Percentiles rank a stretch among this genome's conserved stretches.
Evolutionary conservation across 2,113 vertebrate species (phyloP).

Genomic region (Solea senegalensis): DNA sequence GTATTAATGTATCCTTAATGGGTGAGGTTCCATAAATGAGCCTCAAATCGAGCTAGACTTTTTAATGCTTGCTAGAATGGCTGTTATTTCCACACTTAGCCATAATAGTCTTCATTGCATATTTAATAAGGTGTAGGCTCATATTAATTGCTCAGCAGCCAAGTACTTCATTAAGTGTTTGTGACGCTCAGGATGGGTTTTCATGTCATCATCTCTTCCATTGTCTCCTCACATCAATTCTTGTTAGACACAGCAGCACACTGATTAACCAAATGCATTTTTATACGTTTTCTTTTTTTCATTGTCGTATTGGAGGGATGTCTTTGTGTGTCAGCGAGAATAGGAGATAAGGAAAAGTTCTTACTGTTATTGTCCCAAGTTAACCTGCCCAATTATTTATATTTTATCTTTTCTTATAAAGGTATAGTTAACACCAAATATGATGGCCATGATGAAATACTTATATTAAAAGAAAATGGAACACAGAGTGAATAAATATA

Average conservation of each 20-base stretch:
- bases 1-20: slow-evolving; percentile 83
- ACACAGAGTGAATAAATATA: too few species aligned
- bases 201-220: slow-evolving; percentile 42
- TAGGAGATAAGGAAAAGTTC: neutral
- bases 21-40: slow-evolving; percentile 77
- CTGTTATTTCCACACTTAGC: slow-evolving; percentile 77
- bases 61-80: slow-evolving; percentile 76
- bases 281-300: slow-evolving; percentile 39
- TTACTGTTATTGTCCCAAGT: slow-evolving; percentile 28
- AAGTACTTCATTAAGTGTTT: slow-evolving; percentile 73
- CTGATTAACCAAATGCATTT: slow-evolving; percentile 47
- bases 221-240: neutral
- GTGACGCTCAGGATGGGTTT: slow-evolving; percentile 59
- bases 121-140: slow-evolving; percentile 77
- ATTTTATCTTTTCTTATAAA: too few species aligned
- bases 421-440: neutral
- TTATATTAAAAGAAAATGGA: too few species aligned
- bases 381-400: neutral
- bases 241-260: slow-evolving; percentile 25
- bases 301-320: slow-evolving; percentile 5
- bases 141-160: slow-evolving; percentile 82
- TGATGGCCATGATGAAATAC: neutral
- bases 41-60: slow-evolving; percentile 78
- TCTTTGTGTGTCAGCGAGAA: slow-evolving; percentile 7
- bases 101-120: slow-evolving; percentile 74